Evolutionary conservation across 2,797 vertebrate species (phyloP), one percentile per base, ranked within the genome.

Genomic region (Syndactyla subalaris): DNA sequence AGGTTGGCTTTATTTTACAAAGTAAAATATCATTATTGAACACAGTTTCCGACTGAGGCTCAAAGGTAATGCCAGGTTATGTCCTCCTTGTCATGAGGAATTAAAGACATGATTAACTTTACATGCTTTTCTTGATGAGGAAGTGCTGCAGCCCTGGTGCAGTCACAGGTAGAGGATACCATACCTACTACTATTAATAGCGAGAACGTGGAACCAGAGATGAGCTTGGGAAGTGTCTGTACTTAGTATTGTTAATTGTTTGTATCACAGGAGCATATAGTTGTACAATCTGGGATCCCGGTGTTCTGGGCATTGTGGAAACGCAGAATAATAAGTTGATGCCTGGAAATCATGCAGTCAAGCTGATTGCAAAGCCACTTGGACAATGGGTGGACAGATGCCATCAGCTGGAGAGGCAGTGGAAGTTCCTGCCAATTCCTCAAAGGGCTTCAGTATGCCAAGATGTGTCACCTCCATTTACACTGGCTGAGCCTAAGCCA

Each of bases 361-460:
- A 76, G n/a, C 26, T 86, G 77, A 79, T 26, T 88, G 80, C 63
- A 95, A 79, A 93, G 83, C 54, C 51, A 52, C 36, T 88, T 13
- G 41, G 67, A 92, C 76, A 78, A 63, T 74, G 74, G 24, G 34
- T 92, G 77, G 92, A 90, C 41, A 91, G 46, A 76, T 93, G 93
- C 88, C 87, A 90, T 95, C 62, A 88, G 0, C 66, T 91, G 81
- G 73, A 93, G 65, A 83, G 65, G 55, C 88, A 85, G 34, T 63
- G 62, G 85, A 89, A 91, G 54, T 75, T 88, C 46, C 52, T 94
- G 87, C 67, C 88, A 93, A 1, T 88, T 96, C 83, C 92, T 97
- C 88, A 95, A 91, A 95, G 72, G 84, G n/a, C 22, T 91, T 88
- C 61, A 52, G 52, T 46, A 63, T 93, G 91, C 83, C 94, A 94